A percentile compares a stretch with the other conserved stretches of the same genome.
phyloP scores from a whole-genome alignment of 2,113 vertebrate species.

The Corvus hawaiiensis region DNA sequence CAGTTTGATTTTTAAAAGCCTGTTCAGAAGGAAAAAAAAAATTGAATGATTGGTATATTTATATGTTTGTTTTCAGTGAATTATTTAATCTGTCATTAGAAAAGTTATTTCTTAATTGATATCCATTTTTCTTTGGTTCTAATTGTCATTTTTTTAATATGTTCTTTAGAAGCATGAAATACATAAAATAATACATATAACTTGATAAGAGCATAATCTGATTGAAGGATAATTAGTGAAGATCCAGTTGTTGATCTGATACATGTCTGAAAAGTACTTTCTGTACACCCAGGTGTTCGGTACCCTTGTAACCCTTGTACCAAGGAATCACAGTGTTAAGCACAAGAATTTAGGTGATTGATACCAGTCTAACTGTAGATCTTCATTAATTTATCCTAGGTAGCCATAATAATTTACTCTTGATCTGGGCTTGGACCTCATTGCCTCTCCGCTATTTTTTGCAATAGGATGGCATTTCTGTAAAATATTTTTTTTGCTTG shows the following conservation, averaged over 20 bases:
- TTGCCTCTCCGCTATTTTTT: accelerated
- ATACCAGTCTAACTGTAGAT: background rate
- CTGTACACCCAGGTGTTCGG: background rate
- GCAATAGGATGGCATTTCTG: background rate
- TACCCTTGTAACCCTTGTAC: background rate
- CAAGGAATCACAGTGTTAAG: background rate
- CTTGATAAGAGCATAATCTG: background rate
- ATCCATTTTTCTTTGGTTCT: background rate
- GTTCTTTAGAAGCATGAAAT: background rate
- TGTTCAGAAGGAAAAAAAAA: background rate
- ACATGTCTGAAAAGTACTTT: background rate
- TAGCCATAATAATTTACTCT: background rate
- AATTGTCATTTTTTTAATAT: background rate
- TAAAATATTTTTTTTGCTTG: background rate
- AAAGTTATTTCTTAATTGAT: background rate
- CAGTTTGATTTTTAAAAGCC: background rate
- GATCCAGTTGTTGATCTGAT: background rate
- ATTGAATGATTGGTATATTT: accelerated
- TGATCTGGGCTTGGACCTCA: background rate
- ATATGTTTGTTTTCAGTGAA: background rate
- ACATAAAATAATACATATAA: background rate
- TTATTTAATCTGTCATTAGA: background rate
- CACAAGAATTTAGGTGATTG: background rate
- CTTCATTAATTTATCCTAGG: background rate
- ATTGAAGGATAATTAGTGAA: background rate